Conservation (phyloP, 2,888 invertebrate genomes). For the Galeruca laticollis region DNA sequence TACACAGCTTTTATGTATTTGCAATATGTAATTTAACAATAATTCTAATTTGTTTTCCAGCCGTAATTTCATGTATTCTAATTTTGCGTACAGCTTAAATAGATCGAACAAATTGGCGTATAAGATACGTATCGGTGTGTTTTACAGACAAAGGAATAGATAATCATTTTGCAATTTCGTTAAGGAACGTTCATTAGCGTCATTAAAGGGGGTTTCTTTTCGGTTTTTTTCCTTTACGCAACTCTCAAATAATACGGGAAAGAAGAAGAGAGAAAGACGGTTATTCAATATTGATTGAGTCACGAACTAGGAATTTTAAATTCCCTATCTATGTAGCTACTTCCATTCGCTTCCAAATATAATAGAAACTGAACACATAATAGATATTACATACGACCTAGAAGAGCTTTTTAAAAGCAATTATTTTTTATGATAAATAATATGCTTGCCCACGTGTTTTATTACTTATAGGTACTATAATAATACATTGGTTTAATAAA, state of each 20-base stretch:
- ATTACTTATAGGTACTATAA: too few species aligned
- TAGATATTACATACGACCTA: background rate
- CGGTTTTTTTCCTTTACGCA: conserved; percentile 8
- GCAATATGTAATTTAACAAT: background rate
- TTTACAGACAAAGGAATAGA: conserved; percentile 5
- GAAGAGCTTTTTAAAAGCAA: background rate
- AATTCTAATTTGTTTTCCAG: conserved; percentile 2
- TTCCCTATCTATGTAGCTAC: background rate
- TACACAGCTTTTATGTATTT: background rate
- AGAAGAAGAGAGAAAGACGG: background rate
- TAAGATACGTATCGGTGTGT: conserved; percentile 3
- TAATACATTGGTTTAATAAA: too few species aligned
- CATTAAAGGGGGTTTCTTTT: conserved; percentile 8
- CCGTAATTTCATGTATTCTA: conserved; percentile 2
- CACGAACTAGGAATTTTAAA: background rate
- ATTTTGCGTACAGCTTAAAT: conserved; percentile 2
- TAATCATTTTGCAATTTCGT: conserved; percentile 7
- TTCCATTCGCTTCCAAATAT: background rate
- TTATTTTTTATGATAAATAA: background rate
- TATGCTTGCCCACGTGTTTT: too few species aligned
- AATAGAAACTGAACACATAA: background rate
- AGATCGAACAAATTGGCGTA: conserved; percentile 5
- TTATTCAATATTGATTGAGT: background rate
- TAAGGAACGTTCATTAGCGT: conserved; percentile 14
- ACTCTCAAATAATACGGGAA: conserved; percentile 1